Evolutionary conservation across 2,113 vertebrate genomes (phyloP).

Genomic region (mouse (Mus musculus)): DNA sequence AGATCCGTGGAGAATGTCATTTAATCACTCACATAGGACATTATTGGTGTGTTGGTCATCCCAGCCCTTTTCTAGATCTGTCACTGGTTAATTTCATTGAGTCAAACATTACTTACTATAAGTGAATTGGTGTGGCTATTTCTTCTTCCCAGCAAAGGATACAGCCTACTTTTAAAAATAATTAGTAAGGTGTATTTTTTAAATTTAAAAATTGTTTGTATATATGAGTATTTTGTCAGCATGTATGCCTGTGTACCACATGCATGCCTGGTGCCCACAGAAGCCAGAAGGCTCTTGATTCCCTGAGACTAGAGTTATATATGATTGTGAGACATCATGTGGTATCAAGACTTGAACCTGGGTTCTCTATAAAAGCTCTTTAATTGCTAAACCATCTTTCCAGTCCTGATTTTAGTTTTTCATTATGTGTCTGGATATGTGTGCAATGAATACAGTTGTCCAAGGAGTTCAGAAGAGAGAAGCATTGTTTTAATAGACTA

Average conservation of each 20-base stretch:
- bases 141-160: neutral
- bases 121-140: neutral
- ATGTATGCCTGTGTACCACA: neutral
- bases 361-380: too few species aligned
- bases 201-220: neutral
- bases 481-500: neutral
- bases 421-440: neutral
- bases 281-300: too few species aligned
- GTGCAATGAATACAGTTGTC: neutral
- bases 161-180: neutral
- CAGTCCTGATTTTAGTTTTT: neutral
- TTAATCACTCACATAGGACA: too few species aligned
- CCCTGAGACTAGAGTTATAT: neutral
- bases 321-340: neutral
- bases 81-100: neutral
- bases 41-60: fast-evolving
- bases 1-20: neutral
- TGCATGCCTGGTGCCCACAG: neutral
- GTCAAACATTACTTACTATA: too few species aligned
- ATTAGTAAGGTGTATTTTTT: neutral
- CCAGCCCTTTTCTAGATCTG: neutral
- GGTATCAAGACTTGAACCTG: too few species aligned
- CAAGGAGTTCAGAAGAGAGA: neutral
- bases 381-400: too few species aligned
- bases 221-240: neutral